Evolutionary conservation across 1,140 invertebrate genomes (phyloP), one percentile per base, ranked within the genome.

Genomic region (Achroia grisella): DNA sequence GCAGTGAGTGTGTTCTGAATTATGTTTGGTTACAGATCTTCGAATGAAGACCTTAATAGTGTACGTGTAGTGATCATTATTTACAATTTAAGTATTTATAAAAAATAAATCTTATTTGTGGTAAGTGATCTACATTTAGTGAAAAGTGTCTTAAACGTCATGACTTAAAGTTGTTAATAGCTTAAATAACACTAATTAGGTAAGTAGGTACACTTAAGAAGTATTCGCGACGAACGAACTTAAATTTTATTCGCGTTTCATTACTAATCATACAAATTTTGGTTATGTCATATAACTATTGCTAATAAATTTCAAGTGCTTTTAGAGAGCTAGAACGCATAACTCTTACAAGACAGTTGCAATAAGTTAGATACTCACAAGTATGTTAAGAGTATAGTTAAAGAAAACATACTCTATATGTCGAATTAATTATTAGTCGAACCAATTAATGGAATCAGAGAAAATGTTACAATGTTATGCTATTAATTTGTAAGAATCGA

Each of bases 1-100:
- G 80, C 70, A 84, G 80, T 84, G 80, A 84, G 80, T 81, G 23
- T 9, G n/a, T 17, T 8, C 17, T 15, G 9, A n/a, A 31, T 31
- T 2, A 2, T 8, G 2, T 31, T 10, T 29, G 28, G 28, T 31
- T 31, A 9, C 30, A 4, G 10, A 31, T 31, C 9, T 31, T 31
- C 30, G 9, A 8, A 31, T 31, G 30, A 31, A 23, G 17, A 23
- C 6, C 17, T 23, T 23, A 23, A 6, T 23, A 3, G 17, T 23
- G 17, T 23, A 6, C 17, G 17, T 31, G 30, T 31, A 31, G 30
- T 31, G 30, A 4, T 10, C 30, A 2, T 31, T 10, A 6, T 23
- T 23, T 23, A 23, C 6, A 23, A 23, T 23, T 23, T 23, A 3
- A 23, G 2, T 23, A 23, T 23, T 23, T 23, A 6, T 23, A 23